phyloP scores from a whole-genome alignment of 2,888 invertebrate genomes.

The Hypomecis atomaria region DNA sequence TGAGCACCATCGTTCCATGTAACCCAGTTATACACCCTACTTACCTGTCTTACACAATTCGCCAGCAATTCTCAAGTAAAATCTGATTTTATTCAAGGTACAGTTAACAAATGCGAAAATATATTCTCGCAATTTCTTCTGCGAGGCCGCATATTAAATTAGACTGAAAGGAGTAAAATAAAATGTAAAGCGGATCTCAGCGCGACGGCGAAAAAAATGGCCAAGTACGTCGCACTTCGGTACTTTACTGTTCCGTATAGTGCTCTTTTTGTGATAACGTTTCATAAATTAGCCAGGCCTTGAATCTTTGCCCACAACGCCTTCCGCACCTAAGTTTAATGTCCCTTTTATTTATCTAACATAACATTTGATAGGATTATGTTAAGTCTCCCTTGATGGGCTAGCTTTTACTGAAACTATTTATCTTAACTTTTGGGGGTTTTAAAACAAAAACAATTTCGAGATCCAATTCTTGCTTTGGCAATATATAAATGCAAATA shows the following conservation, averaged over 20 bases:
- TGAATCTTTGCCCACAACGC: slow-evolving; percentile 15
- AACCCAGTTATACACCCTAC: slow-evolving; percentile 32
- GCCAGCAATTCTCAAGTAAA: slow-evolving; percentile 57
- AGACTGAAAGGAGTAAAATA: slow-evolving; percentile 76
- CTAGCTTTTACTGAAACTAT: no score
- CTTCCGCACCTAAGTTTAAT: slow-evolving; percentile 13
- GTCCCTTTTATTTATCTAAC: slow-evolving; percentile 7
- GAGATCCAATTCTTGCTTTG: no score
- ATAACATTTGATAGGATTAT: not conserved
- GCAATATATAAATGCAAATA: no score
- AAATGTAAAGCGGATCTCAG: slow-evolving; percentile 72
- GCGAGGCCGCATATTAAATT: slow-evolving; percentile 76
- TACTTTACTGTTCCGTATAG: slow-evolving; percentile 43
- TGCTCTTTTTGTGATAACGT: slow-evolving; percentile 41
- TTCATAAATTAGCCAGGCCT: slow-evolving; percentile 35
- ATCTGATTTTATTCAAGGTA: slow-evolving; percentile 66
- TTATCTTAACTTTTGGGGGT: no score
- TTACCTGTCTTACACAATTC: slow-evolving; percentile 53
- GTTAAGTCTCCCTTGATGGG: no score
- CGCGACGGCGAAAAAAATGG: slow-evolving; percentile 60
- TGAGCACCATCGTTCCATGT: no score
- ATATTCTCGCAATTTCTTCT: slow-evolving; percentile 72
- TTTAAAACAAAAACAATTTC: no score
- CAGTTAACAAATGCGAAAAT: slow-evolving; percentile 72
- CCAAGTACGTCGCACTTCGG: slow-evolving; percentile 47